These are phyloP conservation scores for Egretta garzetta DNA, from an alignment of 2,113 vertebrate species.

Conservation along the genomic window DNA sequence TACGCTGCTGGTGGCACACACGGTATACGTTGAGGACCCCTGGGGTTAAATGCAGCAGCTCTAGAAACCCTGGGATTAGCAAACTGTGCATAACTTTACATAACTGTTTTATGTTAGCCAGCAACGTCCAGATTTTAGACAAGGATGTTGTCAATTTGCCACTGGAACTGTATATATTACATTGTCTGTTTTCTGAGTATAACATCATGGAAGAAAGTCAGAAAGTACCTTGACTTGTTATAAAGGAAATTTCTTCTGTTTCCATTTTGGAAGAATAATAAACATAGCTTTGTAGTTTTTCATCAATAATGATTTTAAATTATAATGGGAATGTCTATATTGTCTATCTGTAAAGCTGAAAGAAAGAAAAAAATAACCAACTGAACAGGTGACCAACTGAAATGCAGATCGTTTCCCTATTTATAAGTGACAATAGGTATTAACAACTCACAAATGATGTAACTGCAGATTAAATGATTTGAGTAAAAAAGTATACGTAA, in stretches of 20 bases:
- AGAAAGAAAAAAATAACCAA: not conserved
- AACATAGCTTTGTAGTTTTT: not conserved
- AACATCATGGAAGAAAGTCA: rapidly evolving
- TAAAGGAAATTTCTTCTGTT: not conserved
- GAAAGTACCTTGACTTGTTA: not conserved
- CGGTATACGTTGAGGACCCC: rapidly evolving
- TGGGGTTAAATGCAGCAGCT: not conserved
- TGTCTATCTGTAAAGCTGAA: not conserved
- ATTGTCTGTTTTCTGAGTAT: not conserved
- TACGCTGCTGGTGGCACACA: rapidly evolving
- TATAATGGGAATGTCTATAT: rapidly evolving
- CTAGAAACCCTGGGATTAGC: not conserved
- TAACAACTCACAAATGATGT: rapidly evolving
- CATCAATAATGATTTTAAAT: not conserved
- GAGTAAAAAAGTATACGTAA: rapidly evolving
- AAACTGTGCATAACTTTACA: rapidly evolving
- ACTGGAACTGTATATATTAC: rapidly evolving
- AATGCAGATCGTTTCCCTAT: not conserved
- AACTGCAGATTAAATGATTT: not conserved
- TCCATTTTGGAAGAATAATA: not conserved
- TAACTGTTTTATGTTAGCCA: rapidly evolving
- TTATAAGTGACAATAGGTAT: not conserved
- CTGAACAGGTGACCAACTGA: not conserved
- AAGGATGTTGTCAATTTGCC: not conserved
- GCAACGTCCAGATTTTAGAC: rapidly evolving